Evolutionary conservation across 1,140 invertebrate species (phyloP), one percentile per base, ranked within the genome.

Genomic region (Drosophila mayri): DNA sequence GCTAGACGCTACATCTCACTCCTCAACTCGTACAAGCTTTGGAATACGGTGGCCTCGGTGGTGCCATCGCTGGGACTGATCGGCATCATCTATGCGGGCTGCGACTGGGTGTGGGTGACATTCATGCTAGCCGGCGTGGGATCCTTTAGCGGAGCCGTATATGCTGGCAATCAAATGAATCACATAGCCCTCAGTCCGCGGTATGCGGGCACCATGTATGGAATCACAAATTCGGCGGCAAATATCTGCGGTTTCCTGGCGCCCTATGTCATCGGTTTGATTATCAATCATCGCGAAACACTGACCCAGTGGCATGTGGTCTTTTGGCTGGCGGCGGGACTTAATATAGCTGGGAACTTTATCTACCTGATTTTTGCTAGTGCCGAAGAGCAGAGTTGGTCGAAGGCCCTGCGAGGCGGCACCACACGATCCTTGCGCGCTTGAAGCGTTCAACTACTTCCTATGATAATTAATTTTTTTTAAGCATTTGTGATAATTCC

Each of bases 211-310:
- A 97, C 96, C 1, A 95, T 98, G 93, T 98, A 98, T 93, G 97
- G 97, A 6, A 95, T 98, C 20, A 97, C 97, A 9, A 98, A 98
- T 93, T 96, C 96, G 1, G 95, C 97, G 20, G 95, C 96, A 5
- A 98, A 98, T 86, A 95, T 97, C 38, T 97, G 97, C 79, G 97
- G 97, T 14, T 98, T 98, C 88, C 91, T 98, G 49, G 97, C 97
- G 40, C 97, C 97, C 1, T 96, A 96, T 79, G 94, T 97, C 18
- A 96, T 96, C 47, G 96, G 97, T 30, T 92, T 94, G 49, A 95
- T 96, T 40, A 96, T 96, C 35, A 94, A 95, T 78, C 95, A 95
- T 63, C 94, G 95, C 96, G 95, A 97, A 95, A 97, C 97, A 0
- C 87, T 97, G 12, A 95, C 95, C 47, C 95, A 97, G 76, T 99